These are phyloP conservation scores for Vulpes vulpes DNA, from an alignment of 2,113 vertebrate species.

Conservation along the genomic window DNA sequence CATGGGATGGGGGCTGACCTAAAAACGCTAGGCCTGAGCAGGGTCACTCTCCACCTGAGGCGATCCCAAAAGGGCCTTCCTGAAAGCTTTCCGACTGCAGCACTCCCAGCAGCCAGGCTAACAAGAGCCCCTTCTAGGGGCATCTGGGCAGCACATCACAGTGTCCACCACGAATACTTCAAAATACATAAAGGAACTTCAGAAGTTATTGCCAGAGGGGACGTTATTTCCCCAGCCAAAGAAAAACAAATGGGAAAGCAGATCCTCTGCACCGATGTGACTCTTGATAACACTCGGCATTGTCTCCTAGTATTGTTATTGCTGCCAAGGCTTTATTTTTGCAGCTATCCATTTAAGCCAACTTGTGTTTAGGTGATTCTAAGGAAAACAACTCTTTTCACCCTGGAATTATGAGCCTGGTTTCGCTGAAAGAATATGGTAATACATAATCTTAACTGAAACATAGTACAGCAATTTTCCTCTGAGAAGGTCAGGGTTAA, in stretches of 20 bases:
- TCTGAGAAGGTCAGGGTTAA: slow-evolving; percentile 72
- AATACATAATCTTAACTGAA: slow-evolving; percentile 67
- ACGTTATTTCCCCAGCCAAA: slow-evolving; percentile 8
- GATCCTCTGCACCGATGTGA: neutral
- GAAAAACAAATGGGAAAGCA: neutral
- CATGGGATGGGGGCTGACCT: neutral
- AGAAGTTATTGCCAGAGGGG: neutral
- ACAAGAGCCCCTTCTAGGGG: neutral
- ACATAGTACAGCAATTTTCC: slow-evolving; percentile 64
- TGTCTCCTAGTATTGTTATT: neutral
- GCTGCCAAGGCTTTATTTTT: slow-evolving; percentile 60
- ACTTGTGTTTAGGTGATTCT: slow-evolving; percentile 20
- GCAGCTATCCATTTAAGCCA: slow-evolving; percentile 50
- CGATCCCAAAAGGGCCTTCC: neutral
- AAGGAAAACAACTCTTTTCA: slow-evolving; percentile 59
- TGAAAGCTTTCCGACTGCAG: neutral
- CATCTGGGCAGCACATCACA: neutral
- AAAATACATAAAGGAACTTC: slow-evolving; percentile 10
- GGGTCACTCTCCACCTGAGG: neutral
- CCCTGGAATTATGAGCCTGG: slow-evolving; percentile 65
- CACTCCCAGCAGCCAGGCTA: neutral
- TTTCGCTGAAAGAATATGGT: slow-evolving; percentile 67
- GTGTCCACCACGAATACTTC: neutral
- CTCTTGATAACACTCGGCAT: neutral
- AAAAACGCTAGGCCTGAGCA: neutral